phyloP scores from a whole-genome alignment of 2,888 invertebrate genomes.

The Bimastos eiseni region DNA sequence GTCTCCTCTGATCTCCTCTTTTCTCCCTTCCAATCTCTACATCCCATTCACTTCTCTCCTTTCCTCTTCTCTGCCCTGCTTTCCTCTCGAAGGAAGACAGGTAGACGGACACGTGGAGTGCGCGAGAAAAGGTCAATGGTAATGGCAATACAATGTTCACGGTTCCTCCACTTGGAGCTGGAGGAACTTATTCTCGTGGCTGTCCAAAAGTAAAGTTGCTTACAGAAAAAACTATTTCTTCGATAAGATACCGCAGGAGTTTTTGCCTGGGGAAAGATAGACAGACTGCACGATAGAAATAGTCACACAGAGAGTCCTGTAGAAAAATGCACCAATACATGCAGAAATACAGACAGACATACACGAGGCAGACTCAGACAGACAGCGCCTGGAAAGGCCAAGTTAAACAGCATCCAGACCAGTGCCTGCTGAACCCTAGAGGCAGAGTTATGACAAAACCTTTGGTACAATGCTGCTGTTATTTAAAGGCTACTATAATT shows the following conservation, averaged over 20 bases:
- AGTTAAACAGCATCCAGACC: not conserved
- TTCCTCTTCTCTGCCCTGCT: not conserved
- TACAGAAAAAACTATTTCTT: conserved; percentile 8
- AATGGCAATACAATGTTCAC: conserved; percentile 13
- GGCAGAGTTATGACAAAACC: not conserved
- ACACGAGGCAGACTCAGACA: not conserved
- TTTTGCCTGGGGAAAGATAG: not conserved
- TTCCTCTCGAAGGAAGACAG: not conserved
- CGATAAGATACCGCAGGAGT: not conserved
- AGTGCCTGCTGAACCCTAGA: not conserved
- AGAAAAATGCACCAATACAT: not conserved
- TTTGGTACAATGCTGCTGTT: not conserved
- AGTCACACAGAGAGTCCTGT: not conserved
- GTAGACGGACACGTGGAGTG: not conserved
- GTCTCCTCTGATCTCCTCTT: not conserved
- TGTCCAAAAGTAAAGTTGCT: conserved; percentile 5
- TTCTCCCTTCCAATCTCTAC: not conserved
- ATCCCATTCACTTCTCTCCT: too few relatives aligned
- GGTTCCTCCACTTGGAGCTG: not conserved
- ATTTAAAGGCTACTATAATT: not conserved
- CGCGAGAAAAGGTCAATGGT: not conserved
- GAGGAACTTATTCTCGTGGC: not conserved
- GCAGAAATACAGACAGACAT: not conserved
- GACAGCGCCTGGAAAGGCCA: not conserved
- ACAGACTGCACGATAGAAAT: not conserved